A percentile compares a stretch with the other conserved stretches of the same genome.
Evolutionary conservation across 2,888 invertebrate species (phyloP).

Genomic region (Amphipoea lucens): DNA sequence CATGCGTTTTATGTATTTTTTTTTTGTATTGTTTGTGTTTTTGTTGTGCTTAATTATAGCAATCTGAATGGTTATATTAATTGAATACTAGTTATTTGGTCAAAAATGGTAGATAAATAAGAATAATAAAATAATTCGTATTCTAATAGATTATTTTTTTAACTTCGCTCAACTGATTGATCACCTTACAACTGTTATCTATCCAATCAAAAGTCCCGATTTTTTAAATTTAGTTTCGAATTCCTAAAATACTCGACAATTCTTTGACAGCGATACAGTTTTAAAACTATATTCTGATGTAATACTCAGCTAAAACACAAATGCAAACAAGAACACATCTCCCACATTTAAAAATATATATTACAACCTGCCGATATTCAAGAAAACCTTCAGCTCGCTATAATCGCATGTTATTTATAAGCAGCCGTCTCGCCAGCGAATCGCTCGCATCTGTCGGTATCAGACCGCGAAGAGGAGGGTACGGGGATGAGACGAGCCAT

Average conservation of each 20-base stretch:
- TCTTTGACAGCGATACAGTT: background rate
- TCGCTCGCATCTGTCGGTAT: constrained; percentile 80
- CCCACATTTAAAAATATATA: background rate
- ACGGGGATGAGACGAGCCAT: constrained; percentile 94
- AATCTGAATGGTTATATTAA: constrained; percentile 47
- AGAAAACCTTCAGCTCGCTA: constrained; percentile 44
- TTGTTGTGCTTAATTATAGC: constrained; percentile 54
- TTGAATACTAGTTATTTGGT: background rate
- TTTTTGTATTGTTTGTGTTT: constrained; percentile 17
- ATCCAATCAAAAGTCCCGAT: background rate
- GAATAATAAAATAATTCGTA: background rate
- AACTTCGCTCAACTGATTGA: background rate
- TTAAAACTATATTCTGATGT: background rate
- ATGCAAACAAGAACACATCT: background rate
- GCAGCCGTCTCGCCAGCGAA: constrained; percentile 72
- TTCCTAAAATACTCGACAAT: background rate
- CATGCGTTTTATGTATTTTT: constrained; percentile 46
- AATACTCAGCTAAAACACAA: background rate
- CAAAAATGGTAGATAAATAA: background rate
- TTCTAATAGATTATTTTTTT: background rate
- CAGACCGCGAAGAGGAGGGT: constrained; percentile 82
- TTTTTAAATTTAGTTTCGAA: background rate
- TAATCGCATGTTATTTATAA: constrained; percentile 55
- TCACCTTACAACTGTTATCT: background rate
- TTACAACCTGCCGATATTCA: background rate